phyloP scores from a whole-genome alignment of 1,140 invertebrate genomes.

The Drosophila punjabiensis region DNA sequence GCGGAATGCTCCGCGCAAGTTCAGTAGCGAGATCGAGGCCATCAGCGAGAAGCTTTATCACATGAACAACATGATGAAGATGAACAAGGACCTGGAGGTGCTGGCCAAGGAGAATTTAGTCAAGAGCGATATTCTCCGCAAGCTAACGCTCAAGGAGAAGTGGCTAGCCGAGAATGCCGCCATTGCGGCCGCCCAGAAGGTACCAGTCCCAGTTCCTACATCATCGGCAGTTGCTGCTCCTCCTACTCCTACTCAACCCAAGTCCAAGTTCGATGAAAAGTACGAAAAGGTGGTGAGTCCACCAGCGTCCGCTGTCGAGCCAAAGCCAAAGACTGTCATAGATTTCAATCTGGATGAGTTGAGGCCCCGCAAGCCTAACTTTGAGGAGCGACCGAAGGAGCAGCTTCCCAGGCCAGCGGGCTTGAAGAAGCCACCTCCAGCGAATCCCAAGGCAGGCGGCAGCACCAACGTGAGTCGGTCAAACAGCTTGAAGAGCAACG shows the following conservation, averaged over 20 bases:
- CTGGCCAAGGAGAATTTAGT: slow-evolving; percentile 84
- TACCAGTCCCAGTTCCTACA: neutral
- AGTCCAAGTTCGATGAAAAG: slow-evolving; percentile 76
- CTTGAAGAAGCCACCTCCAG: slow-evolving; percentile 33
- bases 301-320: slow-evolving; percentile 7
- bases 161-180: slow-evolving; percentile 81
- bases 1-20: slow-evolving; percentile 65
- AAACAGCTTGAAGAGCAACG: slow-evolving; percentile 65
- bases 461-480: slow-evolving; percentile 69
- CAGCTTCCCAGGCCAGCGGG: slow-evolving; percentile 42
- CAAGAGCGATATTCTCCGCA: slow-evolving; percentile 83
- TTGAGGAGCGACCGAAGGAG: slow-evolving; percentile 69
- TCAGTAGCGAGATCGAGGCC: slow-evolving; percentile 81
- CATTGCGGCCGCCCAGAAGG: slow-evolving; percentile 53
- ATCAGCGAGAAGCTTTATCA: slow-evolving; percentile 83
- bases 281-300: slow-evolving; percentile 60
- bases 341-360: slow-evolving; percentile 70
- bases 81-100: slow-evolving; percentile 82
- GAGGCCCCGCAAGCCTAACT: slow-evolving; percentile 70
- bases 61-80: slow-evolving; percentile 81
- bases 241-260: slow-evolving; percentile 47
- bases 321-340: slow-evolving; percentile 66
- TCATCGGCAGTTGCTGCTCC: neutral
- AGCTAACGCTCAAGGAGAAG: slow-evolving; percentile 82
- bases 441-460: slow-evolving; percentile 49